Base-by-base conservation (phyloP, 2,888 invertebrate species). In the Caenorhabditis sp. region DNA sequence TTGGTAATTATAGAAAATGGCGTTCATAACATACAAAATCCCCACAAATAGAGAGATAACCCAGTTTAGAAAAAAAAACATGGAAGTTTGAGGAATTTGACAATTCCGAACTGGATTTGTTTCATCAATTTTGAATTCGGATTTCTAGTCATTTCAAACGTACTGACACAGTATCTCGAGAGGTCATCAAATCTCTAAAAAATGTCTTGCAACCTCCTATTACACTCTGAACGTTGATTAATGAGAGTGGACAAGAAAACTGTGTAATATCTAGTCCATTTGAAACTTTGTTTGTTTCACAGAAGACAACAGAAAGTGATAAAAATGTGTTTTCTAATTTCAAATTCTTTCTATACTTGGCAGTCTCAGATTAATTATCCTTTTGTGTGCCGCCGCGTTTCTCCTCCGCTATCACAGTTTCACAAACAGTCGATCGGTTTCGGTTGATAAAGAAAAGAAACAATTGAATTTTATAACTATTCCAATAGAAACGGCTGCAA, bases 151-250 rank as follows among this genome's bases (percentile, higher is more conserved):
- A n/a, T 5, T n/a, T 22, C 8, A n/a, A 22, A 24, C 19, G 6
- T 49, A 16, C 22, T 54, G 22, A 54, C 12, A 38, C 4, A 28
- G 10, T 41, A 49, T 24, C 28, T 26, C n/a, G 22, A 51, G 26
- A 35, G 49, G 35, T 35, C 51, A 66, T 14, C 51, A 14, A 54
- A 68, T 41, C 35, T 16, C 22, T 49, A 26, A 26, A 61, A 49
- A 79, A 41, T 44, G 56, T 22, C 49, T 16, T 47, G 47, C 47
- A 31, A 64, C 54, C 68, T 51, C 2, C 8, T 51, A 31, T 77
- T 69, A 77, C 77, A 77, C 76, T 47, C 8, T 68, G 76, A 76
- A 61, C 69, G 22, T 77, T 77, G 77, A 77, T 77, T 69, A 69
- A 69, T 69, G 26, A 63, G 26, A 77, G 26, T 44, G 49, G 75